Evolutionary conservation across 2,113 vertebrate genomes (phyloP).

Genomic region (Dolichallabes microphthalmus): DNA sequence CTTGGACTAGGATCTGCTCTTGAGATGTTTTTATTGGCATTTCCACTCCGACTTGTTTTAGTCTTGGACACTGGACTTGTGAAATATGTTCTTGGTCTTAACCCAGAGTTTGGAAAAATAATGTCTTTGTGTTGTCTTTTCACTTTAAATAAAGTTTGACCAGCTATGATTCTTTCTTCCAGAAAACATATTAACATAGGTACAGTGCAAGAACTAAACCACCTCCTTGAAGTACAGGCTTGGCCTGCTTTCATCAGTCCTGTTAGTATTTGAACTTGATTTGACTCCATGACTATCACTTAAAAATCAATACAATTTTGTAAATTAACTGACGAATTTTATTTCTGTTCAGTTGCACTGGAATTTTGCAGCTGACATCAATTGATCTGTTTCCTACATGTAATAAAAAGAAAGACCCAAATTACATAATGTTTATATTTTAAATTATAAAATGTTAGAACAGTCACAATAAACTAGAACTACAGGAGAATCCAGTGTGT

Average conservation of each 20-base stretch:
- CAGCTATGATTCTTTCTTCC: background rate
- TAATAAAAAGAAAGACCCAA: background rate
- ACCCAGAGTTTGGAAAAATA: background rate
- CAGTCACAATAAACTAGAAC: background rate
- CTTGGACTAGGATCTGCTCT: background rate
- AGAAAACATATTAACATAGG: background rate
- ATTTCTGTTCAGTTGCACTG: background rate
- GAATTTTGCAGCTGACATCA: background rate
- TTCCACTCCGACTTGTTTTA: background rate
- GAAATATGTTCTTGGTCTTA: background rate
- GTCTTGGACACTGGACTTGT: background rate
- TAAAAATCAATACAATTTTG: background rate
- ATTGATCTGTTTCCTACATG: background rate
- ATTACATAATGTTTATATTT: background rate
- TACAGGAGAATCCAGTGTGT: background rate
- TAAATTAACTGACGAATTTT: background rate
- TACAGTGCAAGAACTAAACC: background rate
- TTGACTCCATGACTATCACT: background rate
- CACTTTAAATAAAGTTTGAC: background rate
- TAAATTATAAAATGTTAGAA: background rate
- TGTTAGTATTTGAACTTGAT: background rate
- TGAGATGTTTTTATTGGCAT: background rate
- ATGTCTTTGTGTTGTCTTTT: background rate
- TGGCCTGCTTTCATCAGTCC: background rate
- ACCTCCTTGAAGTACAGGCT: background rate